Evolutionary conservation across 2,888 invertebrate genomes (phyloP).

Genomic region (Carpatolechia fugitivella): DNA sequence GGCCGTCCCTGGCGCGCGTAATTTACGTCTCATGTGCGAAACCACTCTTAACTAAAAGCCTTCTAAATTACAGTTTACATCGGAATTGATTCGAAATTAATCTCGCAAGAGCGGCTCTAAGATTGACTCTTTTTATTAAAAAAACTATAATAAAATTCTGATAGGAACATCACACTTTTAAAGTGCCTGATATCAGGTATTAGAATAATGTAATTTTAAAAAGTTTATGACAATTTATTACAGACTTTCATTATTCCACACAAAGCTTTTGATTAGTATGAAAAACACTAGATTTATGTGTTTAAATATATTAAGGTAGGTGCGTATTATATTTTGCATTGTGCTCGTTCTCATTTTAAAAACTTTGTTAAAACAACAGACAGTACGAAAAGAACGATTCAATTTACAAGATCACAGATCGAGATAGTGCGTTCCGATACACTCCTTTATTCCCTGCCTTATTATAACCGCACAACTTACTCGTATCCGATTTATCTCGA

Average conservation of each 20-base stretch:
- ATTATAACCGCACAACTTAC: conserved; percentile 71
- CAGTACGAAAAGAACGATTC: conserved; percentile 63
- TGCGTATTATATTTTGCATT: no score
- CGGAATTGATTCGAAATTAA: conserved; percentile 73
- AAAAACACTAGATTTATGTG: no score
- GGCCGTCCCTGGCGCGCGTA: conserved; percentile 66
- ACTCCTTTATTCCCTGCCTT: conserved; percentile 63
- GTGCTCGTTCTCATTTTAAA: no score
- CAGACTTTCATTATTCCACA: no score
- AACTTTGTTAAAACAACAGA: conserved; percentile 38
- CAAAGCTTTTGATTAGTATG: no score
- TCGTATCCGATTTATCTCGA: conserved; percentile 70
- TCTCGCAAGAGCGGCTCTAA: conserved; percentile 48
- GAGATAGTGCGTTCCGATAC: conserved; percentile 61
- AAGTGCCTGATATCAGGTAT: conserved; percentile 9
- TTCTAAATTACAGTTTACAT: conserved; percentile 70
- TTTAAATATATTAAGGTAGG: no score
- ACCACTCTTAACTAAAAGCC: conserved; percentile 75
- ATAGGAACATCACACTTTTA: conserved; percentile 27
- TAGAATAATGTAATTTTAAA: no score
- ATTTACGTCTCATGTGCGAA: conserved; percentile 77
- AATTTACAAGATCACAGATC: conserved; percentile 69
- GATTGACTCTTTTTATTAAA: conserved; percentile 43
- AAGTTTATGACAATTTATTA: no score
- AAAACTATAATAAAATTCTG: conserved; percentile 33